A percentile compares a stretch with the other conserved stretches of the same genome.
phyloP scores from a whole-genome alignment of 2,797 vertebrate genomes.

The Neomorphus geoffroyi region DNA sequence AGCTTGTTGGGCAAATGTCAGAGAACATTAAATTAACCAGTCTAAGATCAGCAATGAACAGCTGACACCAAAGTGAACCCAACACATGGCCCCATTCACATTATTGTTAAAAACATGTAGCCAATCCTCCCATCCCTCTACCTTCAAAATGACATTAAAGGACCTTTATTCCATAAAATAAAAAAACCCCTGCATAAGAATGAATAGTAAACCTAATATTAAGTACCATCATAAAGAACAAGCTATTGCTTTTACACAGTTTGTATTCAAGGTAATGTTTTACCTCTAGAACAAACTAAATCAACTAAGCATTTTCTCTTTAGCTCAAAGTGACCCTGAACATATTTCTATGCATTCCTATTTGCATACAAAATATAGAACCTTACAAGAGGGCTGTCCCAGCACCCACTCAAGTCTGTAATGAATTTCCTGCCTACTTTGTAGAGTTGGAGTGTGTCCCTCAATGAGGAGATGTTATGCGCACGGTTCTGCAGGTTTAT shows the following conservation, averaged over 20 bases:
- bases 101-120: constrained; percentile 29
- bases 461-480: rapidly evolving
- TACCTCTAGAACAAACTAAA: neutral
- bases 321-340: neutral
- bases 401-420: neutral
- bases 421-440: neutral
- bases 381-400: neutral
- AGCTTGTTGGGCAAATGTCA: constrained; percentile 16
- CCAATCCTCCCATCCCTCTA: neutral
- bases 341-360: neutral
- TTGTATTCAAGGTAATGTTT: neutral
- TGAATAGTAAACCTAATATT: neutral
- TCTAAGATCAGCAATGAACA: constrained; percentile 50
- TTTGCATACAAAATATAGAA: neutral
- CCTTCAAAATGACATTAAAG: constrained; percentile 40
- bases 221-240: neutral
- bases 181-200: neutral
- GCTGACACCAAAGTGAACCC: constrained; percentile 57
- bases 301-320: neutral
- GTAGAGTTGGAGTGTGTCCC: neutral
- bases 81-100: constrained; percentile 37
- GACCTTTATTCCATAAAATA: constrained; percentile 1
- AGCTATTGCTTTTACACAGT: neutral
- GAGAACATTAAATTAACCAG: constrained; percentile 53
- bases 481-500: neutral